Evolutionary conservation across 2,888 invertebrate species (phyloP), one percentile per base, ranked within the genome.

Genomic region (Cantharis flavilabris): DNA sequence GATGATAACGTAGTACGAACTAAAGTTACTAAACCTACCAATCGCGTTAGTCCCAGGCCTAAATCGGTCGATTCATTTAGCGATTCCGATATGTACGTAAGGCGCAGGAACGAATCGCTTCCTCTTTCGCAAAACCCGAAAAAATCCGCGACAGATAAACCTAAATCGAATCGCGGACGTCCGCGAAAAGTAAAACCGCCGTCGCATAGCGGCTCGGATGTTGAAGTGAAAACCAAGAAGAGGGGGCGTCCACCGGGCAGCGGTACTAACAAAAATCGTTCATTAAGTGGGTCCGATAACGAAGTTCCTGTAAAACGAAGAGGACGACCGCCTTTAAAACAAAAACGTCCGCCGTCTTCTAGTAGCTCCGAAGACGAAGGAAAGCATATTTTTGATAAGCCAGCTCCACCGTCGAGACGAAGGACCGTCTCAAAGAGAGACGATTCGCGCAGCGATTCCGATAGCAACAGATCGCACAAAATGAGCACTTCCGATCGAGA

Each of bases 151-250:
- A 28, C 76, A 3, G 75, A 65, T 20, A 85, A 84, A 76, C 84
- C 83, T n/a, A 85, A 89, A 82, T 81, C 82, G 73, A 86, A 83
- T 81, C 87, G 88, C 23, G 89, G 90, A 30, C 86, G 89, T 72
- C 90, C 89, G 16, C 86, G 89, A n/a, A 90, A 90, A 80, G 85
- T 84, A 14, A 87, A 88, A 78, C 81, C 83, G 49, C 82, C 84
- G 1, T 84, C 86, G 1, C 82, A 84, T 4, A 86, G 86, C 73
- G 88, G 88, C 72, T 88, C 88, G 7, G 89, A 89, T 26, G 88
- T 88, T 18, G 89, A 89, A 64, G 69, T 75, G 9, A 49, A 71
- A 16, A 84, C 84, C 70, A 86, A 85, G 76, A 87, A 86, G 75
- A 84, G 85, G 9, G 84, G 84, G 9, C 77, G 84, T 7, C 83